A percentile compares a stretch with the other conserved stretches of the same genome.
phyloP scores from a whole-genome alignment of 1,140 invertebrate genomes.

The Drosophila carrolli region DNA sequence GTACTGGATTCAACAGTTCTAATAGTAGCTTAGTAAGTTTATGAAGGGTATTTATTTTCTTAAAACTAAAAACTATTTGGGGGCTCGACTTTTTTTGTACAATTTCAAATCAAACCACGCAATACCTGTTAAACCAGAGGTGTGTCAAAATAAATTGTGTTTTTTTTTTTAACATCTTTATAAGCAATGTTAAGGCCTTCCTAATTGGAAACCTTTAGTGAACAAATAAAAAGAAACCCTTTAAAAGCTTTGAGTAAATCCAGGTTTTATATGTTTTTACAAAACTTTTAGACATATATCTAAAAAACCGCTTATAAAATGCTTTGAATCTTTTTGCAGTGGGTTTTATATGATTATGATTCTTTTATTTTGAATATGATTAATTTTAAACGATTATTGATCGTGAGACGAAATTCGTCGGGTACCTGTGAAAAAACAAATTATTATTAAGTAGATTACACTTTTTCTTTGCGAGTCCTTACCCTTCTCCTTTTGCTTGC shows the following conservation, averaged over 20 bases:
- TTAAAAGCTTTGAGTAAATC: conserved; percentile 26
- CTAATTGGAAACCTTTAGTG: neutral
- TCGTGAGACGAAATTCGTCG: conserved; percentile 43
- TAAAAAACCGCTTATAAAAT: conserved; percentile 33
- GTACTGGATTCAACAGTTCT: too few relatives aligned
- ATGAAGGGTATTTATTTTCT: too few relatives aligned
- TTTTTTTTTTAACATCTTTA: too few relatives aligned
- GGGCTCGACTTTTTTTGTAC: too few relatives aligned
- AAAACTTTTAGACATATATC: conserved; percentile 35
- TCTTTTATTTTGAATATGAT: neutral
- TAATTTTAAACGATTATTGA: conserved; percentile 4
- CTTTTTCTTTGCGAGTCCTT: neutral
- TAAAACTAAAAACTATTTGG: too few relatives aligned
- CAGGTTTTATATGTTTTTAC: conserved; percentile 37
- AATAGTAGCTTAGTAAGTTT: too few relatives aligned
- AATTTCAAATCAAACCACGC: too few relatives aligned
- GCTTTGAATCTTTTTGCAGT: conserved; percentile 21
- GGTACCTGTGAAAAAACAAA: conserved; percentile 22
- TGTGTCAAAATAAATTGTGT: too few relatives aligned
- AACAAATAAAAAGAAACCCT: neutral
- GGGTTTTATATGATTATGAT: neutral
- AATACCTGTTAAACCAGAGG: too few relatives aligned
- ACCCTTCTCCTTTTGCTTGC: conserved; percentile 83
- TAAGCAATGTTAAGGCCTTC: too few relatives aligned
- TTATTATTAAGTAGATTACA: neutral